phyloP scores from a whole-genome alignment of 2,113 vertebrate genomes.

The Calidris pugnax region DNA sequence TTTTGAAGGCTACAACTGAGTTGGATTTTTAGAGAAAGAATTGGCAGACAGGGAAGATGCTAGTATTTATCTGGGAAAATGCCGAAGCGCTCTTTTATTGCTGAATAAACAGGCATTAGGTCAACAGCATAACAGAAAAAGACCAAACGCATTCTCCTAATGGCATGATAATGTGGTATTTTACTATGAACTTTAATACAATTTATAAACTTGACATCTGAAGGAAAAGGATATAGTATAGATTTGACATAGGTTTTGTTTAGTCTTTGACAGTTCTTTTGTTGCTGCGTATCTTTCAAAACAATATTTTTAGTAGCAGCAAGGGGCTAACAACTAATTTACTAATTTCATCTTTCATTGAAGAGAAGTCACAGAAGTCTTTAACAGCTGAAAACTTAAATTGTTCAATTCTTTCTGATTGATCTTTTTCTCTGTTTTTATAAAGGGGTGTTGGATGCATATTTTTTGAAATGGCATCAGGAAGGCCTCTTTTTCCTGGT shows the following conservation, averaged over 20 bases:
- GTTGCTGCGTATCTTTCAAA: neutral
- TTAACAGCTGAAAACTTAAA: neutral
- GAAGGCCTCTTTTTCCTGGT: conserved; percentile 96
- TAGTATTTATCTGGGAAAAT: neutral
- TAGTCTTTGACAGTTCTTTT: neutral
- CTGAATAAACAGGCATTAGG: neutral
- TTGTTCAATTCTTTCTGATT: neutral
- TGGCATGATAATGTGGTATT: neutral
- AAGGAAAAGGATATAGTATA: neutral
- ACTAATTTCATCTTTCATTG: neutral
- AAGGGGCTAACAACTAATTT: neutral
- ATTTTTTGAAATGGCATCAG: conserved; percentile 99
- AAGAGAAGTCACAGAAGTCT: neutral
- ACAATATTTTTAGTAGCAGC: neutral
- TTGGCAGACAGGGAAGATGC: neutral
- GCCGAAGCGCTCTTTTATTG: neutral
- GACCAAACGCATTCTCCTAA: neutral
- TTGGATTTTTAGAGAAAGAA: neutral
- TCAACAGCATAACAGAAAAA: neutral
- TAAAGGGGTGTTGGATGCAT: conserved; percentile 97
- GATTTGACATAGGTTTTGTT: neutral
- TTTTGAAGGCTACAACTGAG: neutral
- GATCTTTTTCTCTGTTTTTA: neutral
- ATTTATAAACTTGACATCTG: neutral
- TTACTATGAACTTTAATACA: neutral